Conservation (phyloP, 1,140 invertebrate genomes). For the Lerema accius region DNA sequence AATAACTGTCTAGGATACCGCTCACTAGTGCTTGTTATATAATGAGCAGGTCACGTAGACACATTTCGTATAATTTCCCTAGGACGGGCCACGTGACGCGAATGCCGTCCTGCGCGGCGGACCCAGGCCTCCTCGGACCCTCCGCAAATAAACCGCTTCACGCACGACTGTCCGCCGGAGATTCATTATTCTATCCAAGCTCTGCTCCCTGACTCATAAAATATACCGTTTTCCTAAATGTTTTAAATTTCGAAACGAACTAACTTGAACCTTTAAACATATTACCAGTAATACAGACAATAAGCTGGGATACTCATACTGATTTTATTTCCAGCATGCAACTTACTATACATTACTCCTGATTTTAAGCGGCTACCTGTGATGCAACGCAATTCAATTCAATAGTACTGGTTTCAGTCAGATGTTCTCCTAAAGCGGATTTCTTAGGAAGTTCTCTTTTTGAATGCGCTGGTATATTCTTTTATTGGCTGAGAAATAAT, state of each 20-base stretch:
- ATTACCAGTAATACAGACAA: background rate
- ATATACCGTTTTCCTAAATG: slow-evolving; percentile 41
- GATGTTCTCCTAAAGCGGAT: too few species aligned
- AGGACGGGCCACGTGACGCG: slow-evolving; percentile 77
- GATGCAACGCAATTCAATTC: too few species aligned
- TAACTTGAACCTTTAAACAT: slow-evolving; percentile 1
- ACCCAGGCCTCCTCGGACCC: slow-evolving; percentile 62
- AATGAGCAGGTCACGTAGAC: slow-evolving; percentile 81
- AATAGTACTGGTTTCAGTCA: too few species aligned
- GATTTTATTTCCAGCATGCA: too few species aligned
- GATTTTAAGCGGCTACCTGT: too few species aligned
- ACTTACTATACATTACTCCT: too few species aligned
- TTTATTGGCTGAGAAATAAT: too few species aligned
- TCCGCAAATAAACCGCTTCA: slow-evolving; percentile 81
- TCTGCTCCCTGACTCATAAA: slow-evolving; percentile 71
- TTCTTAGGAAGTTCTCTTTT: too few species aligned
- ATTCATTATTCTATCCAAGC: slow-evolving; percentile 78
- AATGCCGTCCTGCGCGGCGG: slow-evolving; percentile 59
- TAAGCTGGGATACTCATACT: too few species aligned
- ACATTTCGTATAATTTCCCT: slow-evolving; percentile 82
- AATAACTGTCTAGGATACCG: slow-evolving; percentile 42
- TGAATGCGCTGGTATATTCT: too few species aligned
- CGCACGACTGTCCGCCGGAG: slow-evolving; percentile 76
- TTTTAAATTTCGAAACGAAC: slow-evolving; percentile 21
- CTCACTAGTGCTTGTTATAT: slow-evolving; percentile 63